These are phyloP conservation scores for Charanyca ferruginea DNA, from an alignment of 2,888 invertebrate genomes.

Conservation along the genomic window DNA sequence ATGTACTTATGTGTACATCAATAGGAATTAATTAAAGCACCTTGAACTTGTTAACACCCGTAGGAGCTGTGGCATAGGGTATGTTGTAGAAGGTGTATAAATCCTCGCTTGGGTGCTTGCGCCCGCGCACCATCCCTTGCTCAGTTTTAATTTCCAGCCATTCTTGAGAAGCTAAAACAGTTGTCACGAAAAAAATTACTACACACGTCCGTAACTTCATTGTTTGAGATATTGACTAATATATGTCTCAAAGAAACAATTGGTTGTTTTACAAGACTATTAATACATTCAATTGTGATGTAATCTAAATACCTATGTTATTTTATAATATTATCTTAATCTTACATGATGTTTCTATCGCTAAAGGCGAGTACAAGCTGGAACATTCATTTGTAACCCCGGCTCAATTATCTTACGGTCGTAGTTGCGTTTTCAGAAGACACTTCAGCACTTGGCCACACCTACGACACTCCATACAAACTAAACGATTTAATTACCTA, in stretches of 20 bases:
- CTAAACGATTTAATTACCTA: too few relatives aligned
- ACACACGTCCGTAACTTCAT: slow-evolving; percentile 35
- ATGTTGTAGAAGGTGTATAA: slow-evolving; percentile 71
- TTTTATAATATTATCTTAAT: slow-evolving; percentile 10
- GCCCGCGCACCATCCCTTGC: slow-evolving; percentile 72
- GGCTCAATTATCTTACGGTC: not conserved
- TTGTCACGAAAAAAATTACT: slow-evolving; percentile 7
- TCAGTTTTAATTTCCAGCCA: slow-evolving; percentile 60
- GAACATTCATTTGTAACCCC: not conserved
- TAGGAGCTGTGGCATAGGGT: slow-evolving; percentile 75
- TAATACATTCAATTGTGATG: slow-evolving; percentile 33
- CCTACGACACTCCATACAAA: too few relatives aligned
- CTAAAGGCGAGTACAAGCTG: not conserved
- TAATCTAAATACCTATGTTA: not conserved
- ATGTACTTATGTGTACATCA: not conserved
- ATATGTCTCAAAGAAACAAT: not conserved
- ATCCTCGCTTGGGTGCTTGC: slow-evolving; percentile 60
- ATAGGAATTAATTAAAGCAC: slow-evolving; percentile 25
- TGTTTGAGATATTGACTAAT: slow-evolving; percentile 2
- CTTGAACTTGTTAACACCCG: slow-evolving; percentile 65
- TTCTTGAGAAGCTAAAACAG: slow-evolving; percentile 22
- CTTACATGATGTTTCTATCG: not conserved
- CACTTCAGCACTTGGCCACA: too few relatives aligned
- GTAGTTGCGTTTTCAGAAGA: not conserved
- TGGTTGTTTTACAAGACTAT: slow-evolving; percentile 1